Conservation (phyloP, 2,797 vertebrate species). For the Oreochromis mossambicus region DNA sequence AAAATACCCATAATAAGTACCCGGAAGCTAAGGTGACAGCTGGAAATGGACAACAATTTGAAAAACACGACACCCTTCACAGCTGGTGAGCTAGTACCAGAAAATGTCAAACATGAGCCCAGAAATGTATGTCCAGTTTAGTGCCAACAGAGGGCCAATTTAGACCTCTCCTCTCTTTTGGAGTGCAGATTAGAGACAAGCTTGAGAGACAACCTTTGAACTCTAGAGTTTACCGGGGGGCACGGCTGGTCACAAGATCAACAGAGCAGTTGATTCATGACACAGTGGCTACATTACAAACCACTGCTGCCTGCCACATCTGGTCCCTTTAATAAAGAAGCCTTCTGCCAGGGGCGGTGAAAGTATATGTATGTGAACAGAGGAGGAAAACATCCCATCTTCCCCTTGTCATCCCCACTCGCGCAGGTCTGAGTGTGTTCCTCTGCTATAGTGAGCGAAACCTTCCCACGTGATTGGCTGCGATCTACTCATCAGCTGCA, state of each 20-base stretch:
- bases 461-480: slow-evolving; percentile 16
- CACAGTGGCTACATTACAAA: slow-evolving; percentile 30
- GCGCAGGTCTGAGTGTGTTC: background rate
- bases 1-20: background rate
- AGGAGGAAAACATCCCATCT: slow-evolving; percentile 40
- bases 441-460: background rate
- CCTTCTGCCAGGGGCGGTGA: slow-evolving; percentile 40
- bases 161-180: slow-evolving; percentile 13
- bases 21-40: background rate
- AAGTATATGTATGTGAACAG: slow-evolving; percentile 58
- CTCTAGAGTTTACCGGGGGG: slow-evolving; percentile 24
- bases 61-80: background rate
- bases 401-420: background rate
- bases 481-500: slow-evolving; percentile 53
- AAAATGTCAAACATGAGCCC: background rate
- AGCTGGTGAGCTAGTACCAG: background rate
- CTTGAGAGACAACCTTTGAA: slow-evolving; percentile 48
- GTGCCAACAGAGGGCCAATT: slow-evolving; percentile 24
- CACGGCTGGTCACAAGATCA: slow-evolving; percentile 47
- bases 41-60: background rate
- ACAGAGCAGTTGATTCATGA: slow-evolving; percentile 51
- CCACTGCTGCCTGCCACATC: slow-evolving; percentile 33
- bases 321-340: slow-evolving; percentile 39
- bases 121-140: background rate
- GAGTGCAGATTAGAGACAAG: slow-evolving; percentile 21